Conservation (phyloP, 2,888 invertebrate species). For the Pollenia griseotomentosa region DNA sequence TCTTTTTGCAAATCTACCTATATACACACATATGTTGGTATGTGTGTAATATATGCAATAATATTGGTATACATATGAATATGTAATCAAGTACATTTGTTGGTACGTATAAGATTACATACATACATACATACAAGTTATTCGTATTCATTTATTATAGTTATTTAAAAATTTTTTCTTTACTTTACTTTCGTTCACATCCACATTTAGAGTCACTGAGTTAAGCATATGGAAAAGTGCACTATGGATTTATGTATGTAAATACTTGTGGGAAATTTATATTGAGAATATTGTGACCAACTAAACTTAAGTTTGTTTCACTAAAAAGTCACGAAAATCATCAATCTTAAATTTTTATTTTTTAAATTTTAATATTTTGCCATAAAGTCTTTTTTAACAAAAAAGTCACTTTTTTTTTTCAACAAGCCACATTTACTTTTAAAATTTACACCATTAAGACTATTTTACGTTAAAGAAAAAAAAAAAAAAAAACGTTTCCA, state of each 20-base stretch:
- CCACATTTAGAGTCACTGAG: conserved; percentile 37
- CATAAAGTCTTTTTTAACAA: too few species aligned
- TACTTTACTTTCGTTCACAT: conserved; percentile 24
- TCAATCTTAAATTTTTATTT: too few species aligned
- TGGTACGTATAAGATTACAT: not conserved
- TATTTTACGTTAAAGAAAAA: too few species aligned
- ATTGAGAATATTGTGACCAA: not conserved
- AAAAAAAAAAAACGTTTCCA: too few species aligned
- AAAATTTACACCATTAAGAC: too few species aligned
- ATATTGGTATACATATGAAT: not conserved
- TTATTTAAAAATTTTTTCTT: conserved; percentile 2
- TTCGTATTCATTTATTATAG: conserved; percentile 24
- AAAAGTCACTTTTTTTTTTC: too few species aligned
- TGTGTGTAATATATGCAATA: not conserved
- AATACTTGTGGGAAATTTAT: not conserved
- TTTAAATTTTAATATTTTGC: too few species aligned
- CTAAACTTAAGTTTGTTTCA: too few species aligned
- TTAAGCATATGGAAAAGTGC: conserved; percentile 27
- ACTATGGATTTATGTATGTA: conserved; percentile 9
- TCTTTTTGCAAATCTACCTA: conserved; percentile 9
- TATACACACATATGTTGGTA: not conserved
- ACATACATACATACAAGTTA: not conserved
- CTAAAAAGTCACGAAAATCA: too few species aligned
- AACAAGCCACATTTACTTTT: too few species aligned
- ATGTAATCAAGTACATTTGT: not conserved